Conservation (phyloP, 2,797 vertebrate species). For the Yasuhikotakia modesta region DNA sequence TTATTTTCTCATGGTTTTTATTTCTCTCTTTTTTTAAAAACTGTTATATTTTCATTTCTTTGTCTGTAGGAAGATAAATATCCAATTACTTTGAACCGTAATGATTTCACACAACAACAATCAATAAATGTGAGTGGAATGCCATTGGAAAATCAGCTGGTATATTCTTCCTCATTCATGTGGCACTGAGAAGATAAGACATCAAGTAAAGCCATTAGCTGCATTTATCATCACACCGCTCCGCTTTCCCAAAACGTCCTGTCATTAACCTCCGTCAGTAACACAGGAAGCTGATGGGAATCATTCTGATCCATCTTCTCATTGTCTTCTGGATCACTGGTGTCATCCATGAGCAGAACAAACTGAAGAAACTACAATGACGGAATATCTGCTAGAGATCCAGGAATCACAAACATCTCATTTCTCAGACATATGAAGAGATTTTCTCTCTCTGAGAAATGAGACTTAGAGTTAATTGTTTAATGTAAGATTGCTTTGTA, state of each 20-base stretch:
- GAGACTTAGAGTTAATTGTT: not conserved
- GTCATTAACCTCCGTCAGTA: slow-evolving; percentile 50
- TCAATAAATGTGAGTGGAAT: slow-evolving; percentile 49
- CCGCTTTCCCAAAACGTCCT: slow-evolving; percentile 47
- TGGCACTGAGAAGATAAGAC: slow-evolving; percentile 42
- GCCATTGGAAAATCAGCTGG: slow-evolving; percentile 47
- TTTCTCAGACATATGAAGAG: slow-evolving; percentile 4
- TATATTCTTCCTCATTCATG: slow-evolving; percentile 40
- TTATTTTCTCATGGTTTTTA: not conserved
- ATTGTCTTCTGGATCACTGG: slow-evolving; percentile 15
- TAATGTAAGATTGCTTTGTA: not conserved
- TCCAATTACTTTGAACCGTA: slow-evolving; percentile 37
- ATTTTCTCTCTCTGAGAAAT: not conserved
- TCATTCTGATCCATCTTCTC: slow-evolving; percentile 15
- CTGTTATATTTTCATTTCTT: slow-evolving; percentile 36
- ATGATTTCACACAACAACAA: slow-evolving; percentile 44
- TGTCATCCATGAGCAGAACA: slow-evolving; percentile 2
- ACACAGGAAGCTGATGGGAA: slow-evolving; percentile 35
- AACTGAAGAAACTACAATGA: not conserved
- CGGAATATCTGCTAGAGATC: not conserved
- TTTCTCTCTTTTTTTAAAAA: slow-evolving; percentile 34
- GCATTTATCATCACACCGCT: slow-evolving; percentile 46
- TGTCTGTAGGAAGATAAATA: slow-evolving; percentile 39
- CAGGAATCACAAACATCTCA: not conserved
- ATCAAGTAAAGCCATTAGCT: slow-evolving; percentile 47